Evolutionary conservation across 2,888 invertebrate species (phyloP), one percentile per base, ranked within the genome.

Genomic region (Zygaena filipendulae): DNA sequence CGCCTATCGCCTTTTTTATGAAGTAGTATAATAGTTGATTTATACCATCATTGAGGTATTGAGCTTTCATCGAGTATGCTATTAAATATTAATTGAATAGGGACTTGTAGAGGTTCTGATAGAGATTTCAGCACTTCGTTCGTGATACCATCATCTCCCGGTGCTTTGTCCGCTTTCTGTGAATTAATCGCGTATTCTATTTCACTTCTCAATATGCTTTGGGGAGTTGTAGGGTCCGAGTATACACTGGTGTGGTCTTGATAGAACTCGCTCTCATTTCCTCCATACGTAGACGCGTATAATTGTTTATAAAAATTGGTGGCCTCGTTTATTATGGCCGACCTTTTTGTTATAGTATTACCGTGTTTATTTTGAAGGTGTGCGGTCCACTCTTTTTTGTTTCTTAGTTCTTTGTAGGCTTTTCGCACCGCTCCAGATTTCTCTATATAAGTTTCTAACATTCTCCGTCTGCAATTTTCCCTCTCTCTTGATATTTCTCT

Each of bases 1-100:
- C 24, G 24, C 27, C 23, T 24, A 27, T 33, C 33, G 16, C 33
- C 33, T 27, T 30, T 30, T 19, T 33, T 33, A 22, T 25, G 27
- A 12, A 33, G 18, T 9, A 34, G 20, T 7, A 35, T 32, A 21
- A 32, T 31, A 21, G 23, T 29, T 13, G 35, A 29, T 20, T 35
- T 23, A 21, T 31, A 29, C 30, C 32, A 30, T 32, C n/a, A n/a
- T n/a, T n/a, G n/a, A n/a, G 10, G 8, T 30, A 23, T 24, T 8
- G 29, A 21, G 16, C 21, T n/a, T n/a, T n/a, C n/a, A n/a, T n/a
- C n/a, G n/a, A n/a, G n/a, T 3, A 33, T 26, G 13, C 27, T 27
- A 23, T 33, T 33, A 9, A 33, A 32, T 9, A n/a, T n/a, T n/a
- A n/a, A n/a, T n/a, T n/a, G n/a, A n/a, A n/a, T n/a, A n/a, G n/a